Evolutionary conservation across 2,797 vertebrate genomes (phyloP), one percentile per base, ranked within the genome.

Genomic region (Rhinichthys osculus): DNA sequence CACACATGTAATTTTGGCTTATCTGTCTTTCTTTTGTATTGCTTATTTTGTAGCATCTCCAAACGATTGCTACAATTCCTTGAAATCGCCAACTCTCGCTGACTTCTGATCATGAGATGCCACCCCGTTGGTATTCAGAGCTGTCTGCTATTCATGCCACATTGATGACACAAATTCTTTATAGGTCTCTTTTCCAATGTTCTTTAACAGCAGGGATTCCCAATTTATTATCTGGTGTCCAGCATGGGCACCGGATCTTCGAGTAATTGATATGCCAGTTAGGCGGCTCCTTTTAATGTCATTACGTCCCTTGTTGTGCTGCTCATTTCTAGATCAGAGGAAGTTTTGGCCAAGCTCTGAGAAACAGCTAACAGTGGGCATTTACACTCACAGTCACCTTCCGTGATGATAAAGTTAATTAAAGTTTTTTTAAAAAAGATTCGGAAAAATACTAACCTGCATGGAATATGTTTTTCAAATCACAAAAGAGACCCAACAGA

Each of bases 131-230:
- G 19, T 40, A 84, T 79, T 84, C 72, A 80, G 66, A 14, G 40
- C 10, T 64, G 47, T 83, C 82, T 92, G 89, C 80, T 72, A n/a
- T 89, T 92, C 93, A 94, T 86, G 82, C 52, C 88, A 85, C 81
- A 91, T 84, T 91, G 57, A 83, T 93, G 92, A 94, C 86, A 88
- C 89, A 92, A 92, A 90, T 87, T 70, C 87, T 84, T 87, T 57
- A 84, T 72, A 92, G 93, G 92, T 27, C 85, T 89, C 92, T 86
- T 86, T 87, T 83, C 67, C 90, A 90, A 93, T 83, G 89, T 85
- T 86, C 81, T 91, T 90, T 91, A 94, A 90, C 89, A 92, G 90
- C 85, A 91, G 89, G 89, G 92, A 90, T 90, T 87, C 64, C 81
- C 88, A 91, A 93, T 92, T 92, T 90, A 92, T 92, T 91, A 93